Percentiles rank a stretch among this genome's conserved stretches.
These are phyloP conservation scores for Drosophila demipolita DNA, from an alignment of 2,888 invertebrate species.

Conservation along the genomic window DNA sequence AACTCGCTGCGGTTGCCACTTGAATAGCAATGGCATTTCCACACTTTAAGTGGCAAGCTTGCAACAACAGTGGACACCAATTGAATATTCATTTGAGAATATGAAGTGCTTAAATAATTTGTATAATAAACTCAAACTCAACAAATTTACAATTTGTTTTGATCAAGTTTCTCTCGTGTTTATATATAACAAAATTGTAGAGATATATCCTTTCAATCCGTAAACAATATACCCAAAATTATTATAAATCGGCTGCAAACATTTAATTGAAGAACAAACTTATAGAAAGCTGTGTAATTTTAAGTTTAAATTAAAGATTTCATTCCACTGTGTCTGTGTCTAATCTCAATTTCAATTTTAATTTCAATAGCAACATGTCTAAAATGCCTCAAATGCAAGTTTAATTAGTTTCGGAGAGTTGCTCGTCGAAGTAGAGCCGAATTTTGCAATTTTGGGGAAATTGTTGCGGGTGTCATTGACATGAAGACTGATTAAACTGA, in stretches of 20 bases:
- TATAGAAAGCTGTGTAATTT: neutral
- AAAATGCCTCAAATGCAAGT: slow-evolving; percentile 52
- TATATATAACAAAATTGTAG: neutral
- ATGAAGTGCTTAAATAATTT: neutral
- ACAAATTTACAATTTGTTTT: no score
- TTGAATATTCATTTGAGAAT: neutral
- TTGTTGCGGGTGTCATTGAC: slow-evolving; percentile 50
- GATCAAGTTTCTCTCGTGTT: neutral
- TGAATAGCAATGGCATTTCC: slow-evolving; percentile 26
- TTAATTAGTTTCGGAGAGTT: slow-evolving; percentile 65
- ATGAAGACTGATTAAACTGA: slow-evolving; percentile 50
- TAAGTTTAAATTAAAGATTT: neutral
- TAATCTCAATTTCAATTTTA: slow-evolving; percentile 14
- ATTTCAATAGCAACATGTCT: slow-evolving; percentile 19
- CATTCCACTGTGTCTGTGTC: slow-evolving; percentile 32
- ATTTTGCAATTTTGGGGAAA: slow-evolving; percentile 46
- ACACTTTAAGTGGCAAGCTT: slow-evolving; percentile 17
- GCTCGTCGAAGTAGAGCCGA: slow-evolving; percentile 40
- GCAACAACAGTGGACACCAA: slow-evolving; percentile 5
- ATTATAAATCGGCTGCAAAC: no score
- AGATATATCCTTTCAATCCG: neutral
- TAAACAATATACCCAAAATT: neutral
- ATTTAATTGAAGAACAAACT: neutral
- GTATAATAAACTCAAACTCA: neutral
- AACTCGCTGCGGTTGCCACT: slow-evolving; percentile 67